phyloP scores from a whole-genome alignment of 2,888 invertebrate genomes.

The Agrochola lota region DNA sequence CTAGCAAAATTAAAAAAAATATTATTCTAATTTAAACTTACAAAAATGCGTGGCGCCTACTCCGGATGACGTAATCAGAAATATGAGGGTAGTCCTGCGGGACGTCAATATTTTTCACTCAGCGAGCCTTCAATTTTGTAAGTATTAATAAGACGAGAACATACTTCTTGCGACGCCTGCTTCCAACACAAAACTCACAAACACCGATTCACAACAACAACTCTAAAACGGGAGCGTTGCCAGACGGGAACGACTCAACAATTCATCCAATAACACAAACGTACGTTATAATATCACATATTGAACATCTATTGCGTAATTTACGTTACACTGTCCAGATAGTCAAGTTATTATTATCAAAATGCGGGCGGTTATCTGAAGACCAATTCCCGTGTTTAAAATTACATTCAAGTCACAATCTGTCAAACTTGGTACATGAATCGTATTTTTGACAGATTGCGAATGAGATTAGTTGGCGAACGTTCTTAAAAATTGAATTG shows the following conservation, averaged over 20 bases:
- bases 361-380: not conserved
- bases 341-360: not conserved
- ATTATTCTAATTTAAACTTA: conserved; percentile 18
- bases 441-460: too few relatives aligned
- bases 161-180: not conserved
- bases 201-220: not conserved
- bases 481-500: too few relatives aligned
- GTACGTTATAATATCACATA: not conserved
- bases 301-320: not conserved
- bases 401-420: too few relatives aligned
- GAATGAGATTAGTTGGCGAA: too few relatives aligned
- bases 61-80: conserved; percentile 35
- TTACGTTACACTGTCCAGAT: not conserved
- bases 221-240: too few relatives aligned
- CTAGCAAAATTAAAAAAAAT: not conserved
- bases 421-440: too few relatives aligned
- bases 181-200: not conserved
- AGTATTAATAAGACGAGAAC: conserved; percentile 15
- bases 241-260: too few relatives aligned
- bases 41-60: not conserved
- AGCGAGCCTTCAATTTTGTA: not conserved
- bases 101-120: conserved; percentile 58
- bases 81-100: conserved; percentile 33
- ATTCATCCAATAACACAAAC: not conserved
- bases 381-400: too few relatives aligned